Evolutionary conservation across 2,888 invertebrate species (phyloP).

Genomic region (Mythimna impura): DNA sequence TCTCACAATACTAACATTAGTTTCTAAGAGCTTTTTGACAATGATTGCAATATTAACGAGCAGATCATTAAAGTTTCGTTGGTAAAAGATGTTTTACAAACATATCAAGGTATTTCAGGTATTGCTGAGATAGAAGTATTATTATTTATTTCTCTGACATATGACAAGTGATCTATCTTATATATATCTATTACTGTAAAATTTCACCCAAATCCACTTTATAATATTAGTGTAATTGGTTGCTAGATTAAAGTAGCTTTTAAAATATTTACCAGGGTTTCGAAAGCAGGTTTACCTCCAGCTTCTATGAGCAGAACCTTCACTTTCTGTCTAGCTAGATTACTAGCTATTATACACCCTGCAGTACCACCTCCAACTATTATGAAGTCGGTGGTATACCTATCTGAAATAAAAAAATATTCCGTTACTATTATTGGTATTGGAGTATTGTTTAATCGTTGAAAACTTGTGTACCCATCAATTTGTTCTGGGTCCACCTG

Average conservation of each 20-base stretch:
- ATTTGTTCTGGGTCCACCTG: too few relatives aligned
- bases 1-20: not conserved
- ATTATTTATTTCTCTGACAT: not conserved
- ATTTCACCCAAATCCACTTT: too few relatives aligned
- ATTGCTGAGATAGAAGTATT: not conserved
- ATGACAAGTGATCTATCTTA: not conserved
- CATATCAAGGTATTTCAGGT: not conserved
- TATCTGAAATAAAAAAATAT: slow-evolving; percentile 23
- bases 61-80: not conserved
- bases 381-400: not conserved
- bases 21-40: not conserved
- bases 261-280: slow-evolving; percentile 25
- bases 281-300: slow-evolving; percentile 21
- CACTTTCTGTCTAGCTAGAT: slow-evolving; percentile 10
- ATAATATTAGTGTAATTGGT: too few relatives aligned
- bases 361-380: slow-evolving; percentile 47
- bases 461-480: too few relatives aligned
- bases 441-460: too few relatives aligned
- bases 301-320: slow-evolving; percentile 48
- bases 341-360: slow-evolving; percentile 33
- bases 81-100: not conserved
- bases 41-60: not conserved
- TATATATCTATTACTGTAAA: too few relatives aligned
- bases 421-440: too few relatives aligned
- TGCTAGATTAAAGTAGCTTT: too few relatives aligned